Conservation (phyloP, 2,113 vertebrate genomes). For the Colinus virginianus region DNA sequence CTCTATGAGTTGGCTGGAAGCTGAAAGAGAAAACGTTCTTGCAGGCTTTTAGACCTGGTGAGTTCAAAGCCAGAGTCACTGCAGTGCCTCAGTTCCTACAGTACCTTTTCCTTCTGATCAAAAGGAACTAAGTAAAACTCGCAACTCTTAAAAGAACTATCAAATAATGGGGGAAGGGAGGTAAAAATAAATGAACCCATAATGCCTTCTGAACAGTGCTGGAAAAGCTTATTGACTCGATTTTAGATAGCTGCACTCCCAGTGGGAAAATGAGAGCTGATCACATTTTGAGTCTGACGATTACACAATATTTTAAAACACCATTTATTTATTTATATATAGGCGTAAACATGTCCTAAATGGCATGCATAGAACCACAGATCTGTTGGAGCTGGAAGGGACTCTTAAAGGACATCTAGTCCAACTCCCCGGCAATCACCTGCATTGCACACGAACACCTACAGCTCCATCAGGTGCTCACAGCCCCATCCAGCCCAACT, state of each 20-base stretch:
- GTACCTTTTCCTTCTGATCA: constrained; percentile 61
- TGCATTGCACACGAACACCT: no score
- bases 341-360: background rate
- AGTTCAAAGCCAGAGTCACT: constrained; percentile 73
- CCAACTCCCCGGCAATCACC: no score
- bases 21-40: constrained; percentile 69
- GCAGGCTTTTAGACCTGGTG: constrained; percentile 78
- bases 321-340: background rate
- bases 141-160: constrained; percentile 61
- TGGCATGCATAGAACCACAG: no score
- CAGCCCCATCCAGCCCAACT: no score
- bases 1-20: background rate
- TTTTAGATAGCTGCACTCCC: background rate
- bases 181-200: constrained; percentile 44
- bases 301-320: background rate
- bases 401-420: no score
- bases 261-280: background rate
- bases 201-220: background rate
- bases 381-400: no score
- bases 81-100: constrained; percentile 41
- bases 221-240: constrained; percentile 34
- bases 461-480: no score
- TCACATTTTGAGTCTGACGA: background rate
- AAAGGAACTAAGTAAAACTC: constrained; percentile 58
- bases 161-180: constrained; percentile 70